Percentiles rank a stretch among this genome's conserved stretches.
Evolutionary conservation across 2,797 vertebrate species (phyloP).

Genomic region (Tokudaia tokunoshimensis): DNA sequence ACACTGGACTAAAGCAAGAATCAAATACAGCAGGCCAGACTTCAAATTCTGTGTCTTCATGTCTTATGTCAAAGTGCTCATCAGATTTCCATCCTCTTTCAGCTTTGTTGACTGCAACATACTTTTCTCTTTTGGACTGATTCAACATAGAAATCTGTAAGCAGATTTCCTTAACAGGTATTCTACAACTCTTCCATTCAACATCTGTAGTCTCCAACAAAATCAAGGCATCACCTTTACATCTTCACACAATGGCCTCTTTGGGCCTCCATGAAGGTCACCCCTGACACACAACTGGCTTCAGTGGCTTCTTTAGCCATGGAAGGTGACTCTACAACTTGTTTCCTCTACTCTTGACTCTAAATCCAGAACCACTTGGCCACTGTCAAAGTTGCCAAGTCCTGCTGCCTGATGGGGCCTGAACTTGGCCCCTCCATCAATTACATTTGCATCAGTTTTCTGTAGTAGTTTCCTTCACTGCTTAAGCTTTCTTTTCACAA

Average conservation of each 20-base stretch:
- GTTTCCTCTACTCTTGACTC: not conserved
- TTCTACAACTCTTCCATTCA: not conserved
- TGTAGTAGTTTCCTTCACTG: not conserved
- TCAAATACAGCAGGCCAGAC: not conserved
- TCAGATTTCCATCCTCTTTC: not conserved
- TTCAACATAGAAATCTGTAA: not conserved
- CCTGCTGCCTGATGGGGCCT: not conserved
- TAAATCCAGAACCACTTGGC: not conserved
- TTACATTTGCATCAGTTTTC: not conserved
- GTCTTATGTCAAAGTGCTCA: not conserved
- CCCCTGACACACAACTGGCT: not conserved
- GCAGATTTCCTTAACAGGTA: not conserved
- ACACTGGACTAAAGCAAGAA: not conserved
- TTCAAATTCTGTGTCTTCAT: not conserved
- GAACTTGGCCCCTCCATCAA: not conserved
- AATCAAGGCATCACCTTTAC: not conserved
- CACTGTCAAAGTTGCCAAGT: not conserved
- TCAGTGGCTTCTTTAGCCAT: not conserved
- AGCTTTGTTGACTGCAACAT: not conserved
- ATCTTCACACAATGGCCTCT: not conserved
- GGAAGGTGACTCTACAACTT: not conserved
- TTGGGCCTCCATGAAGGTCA: not conserved
- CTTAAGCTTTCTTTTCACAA: not conserved
- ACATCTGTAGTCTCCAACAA: not conserved
- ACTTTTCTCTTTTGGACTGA: not conserved